Evolutionary conservation across 2,797 vertebrate species (phyloP).

Genomic region (Hypotaenidia philippensis): DNA sequence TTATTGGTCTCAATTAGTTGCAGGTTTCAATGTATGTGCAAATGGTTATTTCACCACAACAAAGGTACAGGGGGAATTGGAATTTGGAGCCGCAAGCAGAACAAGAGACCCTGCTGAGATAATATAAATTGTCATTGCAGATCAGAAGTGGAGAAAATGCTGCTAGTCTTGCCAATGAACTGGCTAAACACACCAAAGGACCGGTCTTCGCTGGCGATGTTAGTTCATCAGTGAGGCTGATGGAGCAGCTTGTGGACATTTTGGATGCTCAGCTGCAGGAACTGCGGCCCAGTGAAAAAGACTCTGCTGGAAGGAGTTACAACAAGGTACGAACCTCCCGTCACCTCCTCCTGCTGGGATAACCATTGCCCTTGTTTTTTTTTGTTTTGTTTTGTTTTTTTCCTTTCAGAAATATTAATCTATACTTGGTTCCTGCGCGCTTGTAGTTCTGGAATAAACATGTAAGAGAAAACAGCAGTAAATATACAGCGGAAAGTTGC

Average conservation of each 20-base stretch:
- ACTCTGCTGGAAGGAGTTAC: constrained; percentile 95
- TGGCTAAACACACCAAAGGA: constrained; percentile 97
- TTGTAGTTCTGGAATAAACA: constrained; percentile 13
- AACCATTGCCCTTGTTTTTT: background rate
- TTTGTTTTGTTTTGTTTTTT: background rate
- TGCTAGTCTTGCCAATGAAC: constrained; percentile 95
- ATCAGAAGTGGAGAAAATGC: constrained; percentile 98
- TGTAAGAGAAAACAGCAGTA: constrained; percentile 8
- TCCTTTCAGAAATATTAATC: constrained; percentile 14
- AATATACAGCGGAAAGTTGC: background rate
- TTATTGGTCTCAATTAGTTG: constrained; percentile 84
- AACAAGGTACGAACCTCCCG: constrained; percentile 89
- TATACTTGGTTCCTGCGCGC: background rate
- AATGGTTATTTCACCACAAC: constrained; percentile 79
- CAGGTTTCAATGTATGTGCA: constrained; percentile 78
- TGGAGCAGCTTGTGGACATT: constrained; percentile 99
- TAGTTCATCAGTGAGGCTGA: constrained; percentile 94
- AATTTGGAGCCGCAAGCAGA: constrained; percentile 62
- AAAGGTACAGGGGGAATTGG: constrained; percentile 63
- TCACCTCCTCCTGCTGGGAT: constrained; percentile 4
- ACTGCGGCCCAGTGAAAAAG: constrained; percentile 93
- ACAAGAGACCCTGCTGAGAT: constrained; percentile 76
- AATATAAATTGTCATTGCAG: constrained; percentile 84
- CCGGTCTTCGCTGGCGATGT: constrained; percentile 95
- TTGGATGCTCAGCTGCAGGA: constrained; percentile 97